These are phyloP conservation scores for Steinernema scapterisci DNA, from an alignment of 2,888 invertebrate genomes.

Conservation along the genomic window DNA sequence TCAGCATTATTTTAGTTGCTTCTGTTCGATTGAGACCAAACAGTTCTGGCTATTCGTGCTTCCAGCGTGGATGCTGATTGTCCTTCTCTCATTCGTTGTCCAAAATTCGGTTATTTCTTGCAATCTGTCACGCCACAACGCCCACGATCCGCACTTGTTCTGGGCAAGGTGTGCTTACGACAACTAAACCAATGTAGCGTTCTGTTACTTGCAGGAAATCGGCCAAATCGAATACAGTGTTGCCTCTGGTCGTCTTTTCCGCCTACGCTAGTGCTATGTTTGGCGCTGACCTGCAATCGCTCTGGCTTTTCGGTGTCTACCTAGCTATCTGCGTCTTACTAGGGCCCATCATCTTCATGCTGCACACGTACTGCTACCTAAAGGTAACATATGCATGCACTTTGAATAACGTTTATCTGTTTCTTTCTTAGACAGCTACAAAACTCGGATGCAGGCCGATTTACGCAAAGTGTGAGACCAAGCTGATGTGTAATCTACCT, in stretches of 20 bases:
- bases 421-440: not conserved
- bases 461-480: not conserved
- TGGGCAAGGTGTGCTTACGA: constrained; percentile 36
- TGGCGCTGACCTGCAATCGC: constrained; percentile 39
- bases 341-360: constrained; percentile 40
- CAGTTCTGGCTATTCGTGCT: constrained; percentile 40
- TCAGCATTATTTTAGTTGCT: constrained; percentile 35
- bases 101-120: constrained; percentile 39
- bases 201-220: no score
- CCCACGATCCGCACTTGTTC: constrained; percentile 36
- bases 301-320: constrained; percentile 41
- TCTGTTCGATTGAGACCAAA: constrained; percentile 34
- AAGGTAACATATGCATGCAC: constrained; percentile 15
- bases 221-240: not conserved
- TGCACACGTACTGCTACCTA: constrained; percentile 41
- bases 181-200: not conserved
- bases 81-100: constrained; percentile 34
- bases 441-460: constrained; percentile 9
- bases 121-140: constrained; percentile 33
- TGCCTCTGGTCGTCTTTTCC: not conserved
- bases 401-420: not conserved
- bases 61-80: constrained; percentile 37
- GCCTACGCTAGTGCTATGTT: constrained; percentile 36
- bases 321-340: constrained; percentile 33
- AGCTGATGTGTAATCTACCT: not conserved